Conservation (phyloP, 2,113 vertebrate genomes). For the Hiodon tergisus region DNA sequence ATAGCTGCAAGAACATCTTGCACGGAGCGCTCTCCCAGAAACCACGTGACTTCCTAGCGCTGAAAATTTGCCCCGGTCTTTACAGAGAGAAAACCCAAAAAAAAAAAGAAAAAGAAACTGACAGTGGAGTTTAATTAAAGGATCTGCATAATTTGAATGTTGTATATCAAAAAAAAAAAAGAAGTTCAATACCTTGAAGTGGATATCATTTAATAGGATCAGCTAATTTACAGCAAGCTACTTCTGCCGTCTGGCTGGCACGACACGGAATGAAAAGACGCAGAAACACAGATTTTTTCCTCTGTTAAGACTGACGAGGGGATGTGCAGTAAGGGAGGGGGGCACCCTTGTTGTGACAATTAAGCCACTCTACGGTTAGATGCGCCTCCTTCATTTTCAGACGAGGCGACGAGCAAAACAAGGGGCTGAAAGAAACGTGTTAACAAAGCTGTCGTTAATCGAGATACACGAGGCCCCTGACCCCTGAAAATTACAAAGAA, state of each 20-base stretch:
- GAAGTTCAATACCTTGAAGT: constrained; percentile 46
- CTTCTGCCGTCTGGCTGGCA: constrained; percentile 27
- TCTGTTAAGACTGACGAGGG: constrained; percentile 37
- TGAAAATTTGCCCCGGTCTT: constrained; percentile 37
- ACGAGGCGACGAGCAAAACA: constrained; percentile 34
- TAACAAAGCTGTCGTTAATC: constrained; percentile 35
- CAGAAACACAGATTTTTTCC: constrained; percentile 37
- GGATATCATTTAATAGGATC: constrained; percentile 54
- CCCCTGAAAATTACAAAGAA: constrained; percentile 29
- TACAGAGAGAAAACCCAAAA: constrained; percentile 31
- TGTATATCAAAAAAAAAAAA: constrained; percentile 29
- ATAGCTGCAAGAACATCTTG: background rate
- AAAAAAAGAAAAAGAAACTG: constrained; percentile 31
- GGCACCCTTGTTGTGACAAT: constrained; percentile 34
- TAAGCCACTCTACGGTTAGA: constrained; percentile 36
- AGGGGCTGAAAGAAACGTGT: constrained; percentile 27
- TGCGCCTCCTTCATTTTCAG: constrained; percentile 35
- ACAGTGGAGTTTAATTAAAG: constrained; percentile 48
- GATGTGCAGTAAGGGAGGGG: background rate
- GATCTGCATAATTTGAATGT: constrained; percentile 46
- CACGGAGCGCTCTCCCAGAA: background rate
- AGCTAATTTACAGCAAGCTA: constrained; percentile 40
- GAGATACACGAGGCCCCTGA: constrained; percentile 39
- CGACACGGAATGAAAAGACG: constrained; percentile 26
- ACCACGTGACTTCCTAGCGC: constrained; percentile 29